Evolutionary conservation across 2,888 invertebrate species (phyloP).

Genomic region (Reticulitermes lucifugus): DNA sequence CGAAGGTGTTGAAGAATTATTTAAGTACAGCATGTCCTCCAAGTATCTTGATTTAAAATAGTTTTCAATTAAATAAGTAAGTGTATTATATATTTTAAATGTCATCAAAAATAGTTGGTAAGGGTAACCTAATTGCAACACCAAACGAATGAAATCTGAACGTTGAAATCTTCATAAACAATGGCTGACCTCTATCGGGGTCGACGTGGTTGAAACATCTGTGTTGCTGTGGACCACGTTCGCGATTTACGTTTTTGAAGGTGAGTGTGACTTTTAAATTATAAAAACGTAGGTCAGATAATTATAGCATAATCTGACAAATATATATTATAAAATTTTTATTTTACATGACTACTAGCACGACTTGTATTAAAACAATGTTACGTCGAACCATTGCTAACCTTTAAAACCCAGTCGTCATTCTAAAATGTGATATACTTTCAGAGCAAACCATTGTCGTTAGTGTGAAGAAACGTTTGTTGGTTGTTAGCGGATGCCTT

Average conservation of each 20-base stretch:
- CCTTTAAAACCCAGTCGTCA: not conserved
- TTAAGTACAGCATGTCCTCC: too few relatives aligned
- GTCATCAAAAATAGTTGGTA: too few relatives aligned
- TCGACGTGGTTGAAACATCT: not conserved
- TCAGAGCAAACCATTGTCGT: too few relatives aligned
- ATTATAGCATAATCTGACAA: not conserved
- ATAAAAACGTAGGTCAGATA: not conserved
- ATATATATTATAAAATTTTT: not conserved
- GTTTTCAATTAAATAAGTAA: too few relatives aligned
- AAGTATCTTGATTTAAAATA: too few relatives aligned
- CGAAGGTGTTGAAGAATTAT: too few relatives aligned
- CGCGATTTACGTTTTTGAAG: not conserved
- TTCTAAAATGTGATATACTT: too few relatives aligned
- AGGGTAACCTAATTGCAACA: too few relatives aligned
- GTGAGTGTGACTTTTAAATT: not conserved
- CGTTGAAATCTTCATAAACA: not conserved
- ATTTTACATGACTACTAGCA: not conserved
- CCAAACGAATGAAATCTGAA: not conserved
- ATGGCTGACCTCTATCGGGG: slow-evolving; percentile 14
- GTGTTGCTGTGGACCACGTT: not conserved
- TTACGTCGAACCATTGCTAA: not conserved
- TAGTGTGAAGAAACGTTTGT: too few relatives aligned
- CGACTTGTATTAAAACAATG: not conserved
- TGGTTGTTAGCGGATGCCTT: too few relatives aligned
- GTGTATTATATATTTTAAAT: too few relatives aligned